Conservation (phyloP, 2,888 invertebrate species). For the Hoplodrina ambigua region DNA sequence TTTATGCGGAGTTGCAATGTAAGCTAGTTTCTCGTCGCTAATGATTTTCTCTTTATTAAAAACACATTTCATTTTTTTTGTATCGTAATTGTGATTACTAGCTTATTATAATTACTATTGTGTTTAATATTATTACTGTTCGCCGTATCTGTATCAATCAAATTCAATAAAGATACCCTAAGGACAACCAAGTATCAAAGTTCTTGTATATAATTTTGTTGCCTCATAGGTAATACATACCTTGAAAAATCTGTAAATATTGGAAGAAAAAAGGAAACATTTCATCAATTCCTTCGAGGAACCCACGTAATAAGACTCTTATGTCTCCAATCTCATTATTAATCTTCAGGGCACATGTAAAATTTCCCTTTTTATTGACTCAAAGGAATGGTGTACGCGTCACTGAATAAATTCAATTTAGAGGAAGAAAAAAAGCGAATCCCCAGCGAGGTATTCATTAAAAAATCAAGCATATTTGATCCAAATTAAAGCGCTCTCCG, state of each 20-base stretch:
- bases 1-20: background rate
- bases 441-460: constrained; percentile 66
- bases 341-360: constrained; percentile 65
- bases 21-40: background rate
- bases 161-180: background rate
- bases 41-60: background rate
- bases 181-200: constrained; percentile 3
- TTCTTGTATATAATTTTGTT: background rate
- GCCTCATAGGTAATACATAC: background rate
- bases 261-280: constrained; percentile 48
- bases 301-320: constrained; percentile 61
- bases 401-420: constrained; percentile 68
- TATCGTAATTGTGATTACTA: background rate
- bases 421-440: constrained; percentile 47
- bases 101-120: background rate
- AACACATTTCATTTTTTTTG: too few relatives aligned
- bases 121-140: background rate
- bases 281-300: constrained; percentile 49
- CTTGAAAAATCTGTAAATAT: constrained; percentile 26
- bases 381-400: constrained; percentile 58
- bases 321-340: constrained; percentile 67
- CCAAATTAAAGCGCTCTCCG: constrained; percentile 63
- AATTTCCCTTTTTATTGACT: constrained; percentile 62
- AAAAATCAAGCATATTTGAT: constrained; percentile 72
- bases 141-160: background rate